These are phyloP conservation scores for Sebastes elongatus DNA, from an alignment of 2,797 vertebrate species.

Conservation along the genomic window DNA sequence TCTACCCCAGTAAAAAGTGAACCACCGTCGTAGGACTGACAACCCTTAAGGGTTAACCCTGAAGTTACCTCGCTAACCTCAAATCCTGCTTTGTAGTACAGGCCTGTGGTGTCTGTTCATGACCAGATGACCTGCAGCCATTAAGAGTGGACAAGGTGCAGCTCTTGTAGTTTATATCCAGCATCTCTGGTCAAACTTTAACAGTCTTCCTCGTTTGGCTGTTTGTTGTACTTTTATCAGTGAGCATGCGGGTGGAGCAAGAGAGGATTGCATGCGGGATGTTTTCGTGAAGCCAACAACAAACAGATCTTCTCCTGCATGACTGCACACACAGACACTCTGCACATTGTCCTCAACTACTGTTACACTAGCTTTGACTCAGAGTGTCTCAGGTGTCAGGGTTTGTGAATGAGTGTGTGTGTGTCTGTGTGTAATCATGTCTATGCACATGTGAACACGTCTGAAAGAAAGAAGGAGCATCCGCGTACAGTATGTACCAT, in stretches of 20 bases:
- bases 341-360: slow-evolving; percentile 13
- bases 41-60: too few species aligned
- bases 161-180: neutral
- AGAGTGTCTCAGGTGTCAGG: slow-evolving; percentile 36
- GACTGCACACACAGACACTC: slow-evolving; percentile 18
- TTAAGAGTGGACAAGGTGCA: neutral
- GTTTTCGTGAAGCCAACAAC: slow-evolving; percentile 5
- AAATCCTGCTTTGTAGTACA: too few species aligned
- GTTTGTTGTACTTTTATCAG: neutral
- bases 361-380: slow-evolving; percentile 29
- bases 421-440: slow-evolving; percentile 1
- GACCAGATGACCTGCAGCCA: neutral
- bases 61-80: too few species aligned
- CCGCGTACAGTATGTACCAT: neutral
- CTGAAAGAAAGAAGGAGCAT: neutral
- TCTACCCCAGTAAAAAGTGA: too few species aligned
- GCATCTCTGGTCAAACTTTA: neutral
- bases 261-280: neutral
- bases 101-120: neutral
- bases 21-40: too few species aligned
- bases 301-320: slow-evolving; percentile 27
- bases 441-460: neutral
- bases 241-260: neutral
- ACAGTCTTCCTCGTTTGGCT: neutral
- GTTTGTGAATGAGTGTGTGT: slow-evolving; percentile 28